These are phyloP conservation scores for Torymus auratus DNA, from an alignment of 2,888 invertebrate species.

Conservation along the genomic window DNA sequence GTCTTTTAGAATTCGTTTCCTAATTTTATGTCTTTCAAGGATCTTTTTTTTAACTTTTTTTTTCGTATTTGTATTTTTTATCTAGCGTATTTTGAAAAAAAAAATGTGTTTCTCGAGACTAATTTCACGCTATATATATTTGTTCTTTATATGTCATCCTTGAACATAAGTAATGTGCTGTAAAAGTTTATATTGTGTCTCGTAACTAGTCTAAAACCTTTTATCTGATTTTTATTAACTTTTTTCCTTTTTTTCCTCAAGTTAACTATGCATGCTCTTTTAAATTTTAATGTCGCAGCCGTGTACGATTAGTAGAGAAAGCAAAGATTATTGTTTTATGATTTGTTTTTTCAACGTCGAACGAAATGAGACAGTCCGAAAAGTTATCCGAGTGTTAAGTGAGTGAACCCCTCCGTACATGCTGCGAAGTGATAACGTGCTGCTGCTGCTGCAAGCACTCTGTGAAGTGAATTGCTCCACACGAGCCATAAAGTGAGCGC, in stretches of 20 bases:
- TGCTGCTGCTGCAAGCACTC: conserved; percentile 42
- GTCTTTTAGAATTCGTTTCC: conserved; percentile 53
- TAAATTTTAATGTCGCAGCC: conserved; percentile 47
- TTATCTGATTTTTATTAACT: conserved; percentile 34
- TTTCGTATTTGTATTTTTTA: conserved; percentile 27
- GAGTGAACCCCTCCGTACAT: conserved; percentile 42
- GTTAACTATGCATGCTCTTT: conserved; percentile 36
- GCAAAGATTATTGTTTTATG: conserved; percentile 7
- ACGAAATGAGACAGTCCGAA: conserved; percentile 34
- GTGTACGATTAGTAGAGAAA: conserved; percentile 36
- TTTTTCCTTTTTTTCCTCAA: conserved; percentile 28
- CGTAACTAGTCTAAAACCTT: conserved; percentile 53
- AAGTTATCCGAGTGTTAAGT: conserved; percentile 30
- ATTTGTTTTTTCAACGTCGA: conserved; percentile 37
- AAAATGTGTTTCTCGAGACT: conserved; percentile 37
- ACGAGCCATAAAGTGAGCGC: conserved; percentile 56
- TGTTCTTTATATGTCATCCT: conserved; percentile 11
- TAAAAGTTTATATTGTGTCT: conserved; percentile 29
- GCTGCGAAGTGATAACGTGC: conserved; percentile 55
- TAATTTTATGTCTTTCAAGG: conserved; percentile 49
- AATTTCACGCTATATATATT: conserved; percentile 11
- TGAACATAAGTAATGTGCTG: conserved; percentile 7
- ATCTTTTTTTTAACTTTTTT: conserved; percentile 26
- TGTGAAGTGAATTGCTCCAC: conserved; percentile 61
- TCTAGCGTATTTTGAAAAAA: conserved; percentile 37